These are phyloP conservation scores for Diloba caeruleocephala DNA, from an alignment of 2,888 invertebrate species.

Conservation along the genomic window DNA sequence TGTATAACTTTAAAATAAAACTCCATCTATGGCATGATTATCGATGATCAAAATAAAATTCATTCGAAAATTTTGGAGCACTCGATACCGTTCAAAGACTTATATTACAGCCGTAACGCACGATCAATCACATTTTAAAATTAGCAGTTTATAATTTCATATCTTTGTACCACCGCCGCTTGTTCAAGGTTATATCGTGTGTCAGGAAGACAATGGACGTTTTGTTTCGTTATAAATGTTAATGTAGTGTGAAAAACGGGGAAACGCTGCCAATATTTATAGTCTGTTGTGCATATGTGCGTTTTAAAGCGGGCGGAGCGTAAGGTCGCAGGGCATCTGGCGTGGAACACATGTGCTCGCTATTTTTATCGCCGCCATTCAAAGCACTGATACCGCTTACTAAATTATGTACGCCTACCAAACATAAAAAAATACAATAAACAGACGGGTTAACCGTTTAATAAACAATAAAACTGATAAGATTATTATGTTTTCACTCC, in stretches of 20 bases:
- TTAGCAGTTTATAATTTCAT: conserved; percentile 49
- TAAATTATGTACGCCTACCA: conserved; percentile 61
- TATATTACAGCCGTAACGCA: conserved; percentile 49
- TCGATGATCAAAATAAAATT: conserved; percentile 7
- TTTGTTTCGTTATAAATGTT: conserved; percentile 67
- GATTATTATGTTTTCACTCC: conserved; percentile 12
- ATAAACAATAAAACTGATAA: conserved; percentile 27
- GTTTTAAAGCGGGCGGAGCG: conserved; percentile 69
- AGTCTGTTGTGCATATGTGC: conserved; percentile 62
- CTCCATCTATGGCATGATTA: too few relatives aligned
- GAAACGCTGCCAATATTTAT: conserved; percentile 72
- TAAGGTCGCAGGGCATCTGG: conserved; percentile 88
- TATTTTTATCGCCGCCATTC: conserved; percentile 84
- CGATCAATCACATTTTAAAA: conserved; percentile 55
- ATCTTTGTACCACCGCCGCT: conserved; percentile 22
- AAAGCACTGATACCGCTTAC: conserved; percentile 75
- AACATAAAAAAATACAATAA: conserved; percentile 46
- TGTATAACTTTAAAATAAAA: too few relatives aligned
- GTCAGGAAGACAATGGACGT: conserved; percentile 60
- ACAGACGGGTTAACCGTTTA: conserved; percentile 24
- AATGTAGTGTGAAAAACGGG: conserved; percentile 73
- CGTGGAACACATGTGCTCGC: conserved; percentile 77
- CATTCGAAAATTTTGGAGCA: conserved; percentile 17
- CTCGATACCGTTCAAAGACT: conserved; percentile 44
- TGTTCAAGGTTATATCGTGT: conserved; percentile 44